Percentiles rank a stretch among this genome's conserved stretches.
Evolutionary conservation across 64 coral and sea anemone genomes (phyloP).

Genomic region (Cladopsammia gracilis): DNA sequence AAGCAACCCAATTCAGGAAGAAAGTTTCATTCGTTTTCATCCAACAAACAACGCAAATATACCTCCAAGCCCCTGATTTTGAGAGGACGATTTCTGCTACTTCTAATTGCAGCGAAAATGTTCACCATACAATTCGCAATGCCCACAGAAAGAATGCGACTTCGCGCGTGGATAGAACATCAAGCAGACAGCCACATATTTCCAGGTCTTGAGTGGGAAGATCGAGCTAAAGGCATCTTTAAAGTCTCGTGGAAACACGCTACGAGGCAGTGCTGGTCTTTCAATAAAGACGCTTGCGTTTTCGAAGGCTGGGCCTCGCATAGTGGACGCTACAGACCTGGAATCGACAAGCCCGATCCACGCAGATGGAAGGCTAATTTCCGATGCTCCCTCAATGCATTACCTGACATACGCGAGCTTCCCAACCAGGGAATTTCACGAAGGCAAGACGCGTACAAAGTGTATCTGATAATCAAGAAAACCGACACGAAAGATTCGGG

Average conservation of each 20-base stretch:
- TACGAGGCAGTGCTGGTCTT: slow-evolving; percentile 79
- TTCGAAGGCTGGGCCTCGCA: slow-evolving; percentile 86
- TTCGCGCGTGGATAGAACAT: slow-evolving; percentile 84
- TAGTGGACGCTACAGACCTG: slow-evolving; percentile 70
- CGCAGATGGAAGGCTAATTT: slow-evolving; percentile 94
- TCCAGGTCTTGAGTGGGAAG: slow-evolving; percentile 81
- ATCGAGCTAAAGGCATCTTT: slow-evolving; percentile 71
- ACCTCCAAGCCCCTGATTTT: neutral
- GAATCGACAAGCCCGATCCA: slow-evolving; percentile 71
- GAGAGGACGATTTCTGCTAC: neutral
- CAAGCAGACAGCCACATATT: slow-evolving; percentile 54
- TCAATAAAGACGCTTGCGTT: slow-evolving; percentile 78
- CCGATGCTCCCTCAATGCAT: slow-evolving; percentile 84
- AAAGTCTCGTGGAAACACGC: slow-evolving; percentile 93
- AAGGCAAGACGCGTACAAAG: slow-evolving; percentile 82
- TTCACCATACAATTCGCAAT: neutral
- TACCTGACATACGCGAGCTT: slow-evolving; percentile 83
- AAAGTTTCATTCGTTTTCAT: neutral
- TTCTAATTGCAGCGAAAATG: neutral
- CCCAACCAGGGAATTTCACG: slow-evolving; percentile 47
- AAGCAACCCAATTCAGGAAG: neutral
- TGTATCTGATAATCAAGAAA: slow-evolving; percentile 77
- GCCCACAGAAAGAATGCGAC: slow-evolving; percentile 70
- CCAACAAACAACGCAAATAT: neutral
- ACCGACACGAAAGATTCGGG: slow-evolving; percentile 12